These are phyloP conservation scores for Zaprionus gabonicus DNA, from an alignment of 1,140 invertebrate genomes.

Conservation along the genomic window DNA sequence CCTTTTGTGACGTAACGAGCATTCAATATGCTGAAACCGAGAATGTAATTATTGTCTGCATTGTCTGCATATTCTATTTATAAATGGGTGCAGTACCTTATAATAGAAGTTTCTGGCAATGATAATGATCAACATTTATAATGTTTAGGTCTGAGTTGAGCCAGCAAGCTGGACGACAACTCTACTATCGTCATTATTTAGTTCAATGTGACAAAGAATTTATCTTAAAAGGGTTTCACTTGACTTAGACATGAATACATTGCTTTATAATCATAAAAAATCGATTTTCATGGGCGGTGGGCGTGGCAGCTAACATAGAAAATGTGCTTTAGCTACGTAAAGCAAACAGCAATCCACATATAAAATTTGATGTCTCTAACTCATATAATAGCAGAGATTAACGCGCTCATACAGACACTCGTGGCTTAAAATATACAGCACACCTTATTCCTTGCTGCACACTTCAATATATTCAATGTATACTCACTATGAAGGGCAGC, in stretches of 20 bases:
- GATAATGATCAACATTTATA: background rate
- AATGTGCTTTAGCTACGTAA: background rate
- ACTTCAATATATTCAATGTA: no score
- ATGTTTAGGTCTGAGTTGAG: no score
- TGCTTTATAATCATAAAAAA: background rate
- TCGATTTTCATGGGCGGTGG: background rate
- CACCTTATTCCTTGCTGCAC: no score
- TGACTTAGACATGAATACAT: background rate
- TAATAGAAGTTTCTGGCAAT: background rate
- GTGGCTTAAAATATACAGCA: no score
- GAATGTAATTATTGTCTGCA: slow-evolving; percentile 77
- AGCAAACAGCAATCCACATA: background rate
- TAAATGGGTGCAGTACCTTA: background rate
- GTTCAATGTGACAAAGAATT: background rate
- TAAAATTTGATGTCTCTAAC: background rate
- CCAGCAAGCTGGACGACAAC: background rate
- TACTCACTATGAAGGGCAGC: slow-evolving; percentile 90
- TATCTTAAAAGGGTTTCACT: no score
- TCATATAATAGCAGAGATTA: background rate
- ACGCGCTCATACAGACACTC: background rate
- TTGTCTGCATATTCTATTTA: slow-evolving; percentile 24
- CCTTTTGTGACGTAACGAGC: slow-evolving; percentile 62
- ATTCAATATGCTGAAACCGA: slow-evolving; percentile 76
- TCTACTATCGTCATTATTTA: background rate
- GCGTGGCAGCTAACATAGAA: background rate